Conservation (phyloP, 92 coral and sea anemone species). For the Isaurus tuberculatus region DNA sequence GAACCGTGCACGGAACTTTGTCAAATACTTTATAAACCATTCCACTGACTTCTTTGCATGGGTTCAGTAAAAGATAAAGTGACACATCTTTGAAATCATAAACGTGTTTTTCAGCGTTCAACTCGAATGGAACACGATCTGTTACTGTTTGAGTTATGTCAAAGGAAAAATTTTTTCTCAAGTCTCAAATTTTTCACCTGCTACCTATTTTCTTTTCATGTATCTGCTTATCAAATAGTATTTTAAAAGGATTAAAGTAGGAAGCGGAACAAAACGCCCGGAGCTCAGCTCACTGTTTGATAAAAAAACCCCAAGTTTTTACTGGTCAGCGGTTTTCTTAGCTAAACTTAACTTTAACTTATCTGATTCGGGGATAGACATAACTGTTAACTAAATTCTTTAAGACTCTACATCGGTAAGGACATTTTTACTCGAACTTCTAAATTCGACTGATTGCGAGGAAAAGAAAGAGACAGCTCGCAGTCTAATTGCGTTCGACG, state of each 20-base stretch:
- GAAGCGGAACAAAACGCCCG: background rate
- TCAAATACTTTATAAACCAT: background rate
- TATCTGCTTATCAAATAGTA: background rate
- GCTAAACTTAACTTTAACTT: no score
- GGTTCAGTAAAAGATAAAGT: slow-evolving; percentile 3
- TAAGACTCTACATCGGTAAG: no score
- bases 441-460: no score
- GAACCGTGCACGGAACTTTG: no score
- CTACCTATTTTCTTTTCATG: background rate
- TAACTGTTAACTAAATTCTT: no score
- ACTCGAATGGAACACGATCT: background rate
- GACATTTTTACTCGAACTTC: no score
- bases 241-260: background rate
- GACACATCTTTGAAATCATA: slow-evolving; percentile 6
- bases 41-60: slow-evolving; percentile 32
- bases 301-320: no score
- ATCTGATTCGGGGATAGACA: no score
- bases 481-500: no score
- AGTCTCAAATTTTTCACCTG: background rate
- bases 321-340: no score
- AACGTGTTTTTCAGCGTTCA: slow-evolving; percentile 5
- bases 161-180: background rate
- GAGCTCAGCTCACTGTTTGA: no score
- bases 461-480: no score
- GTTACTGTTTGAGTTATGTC: background rate